phyloP scores from a whole-genome alignment of 2,797 vertebrate species.

The Scarus forsteni region DNA sequence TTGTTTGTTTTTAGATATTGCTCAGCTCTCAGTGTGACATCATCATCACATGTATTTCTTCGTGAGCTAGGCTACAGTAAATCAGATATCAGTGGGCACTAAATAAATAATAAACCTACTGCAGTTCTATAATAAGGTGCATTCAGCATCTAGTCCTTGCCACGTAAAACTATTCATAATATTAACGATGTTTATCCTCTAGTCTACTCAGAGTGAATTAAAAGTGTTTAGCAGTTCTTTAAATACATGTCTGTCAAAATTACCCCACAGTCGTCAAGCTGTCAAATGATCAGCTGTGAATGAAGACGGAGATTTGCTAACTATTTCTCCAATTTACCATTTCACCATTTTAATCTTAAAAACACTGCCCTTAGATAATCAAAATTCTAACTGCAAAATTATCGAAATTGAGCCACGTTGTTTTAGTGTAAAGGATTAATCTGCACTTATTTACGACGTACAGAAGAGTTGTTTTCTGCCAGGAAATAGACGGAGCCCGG shows the following conservation, averaged over 20 bases:
- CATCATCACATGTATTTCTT: too few relatives aligned
- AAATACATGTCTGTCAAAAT: background rate
- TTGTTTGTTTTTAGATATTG: too few relatives aligned
- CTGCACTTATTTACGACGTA: background rate
- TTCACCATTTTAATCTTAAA: background rate
- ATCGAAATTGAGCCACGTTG: rapidly evolving
- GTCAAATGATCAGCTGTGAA: slow-evolving; percentile 38
- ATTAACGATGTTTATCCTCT: background rate
- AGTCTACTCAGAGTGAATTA: background rate
- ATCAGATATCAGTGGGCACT: background rate
- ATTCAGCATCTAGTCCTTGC: background rate
- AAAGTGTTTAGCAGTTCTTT: background rate
- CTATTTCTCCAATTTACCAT: background rate
- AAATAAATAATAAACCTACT: background rate
- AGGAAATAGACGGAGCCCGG: slow-evolving; percentile 34
- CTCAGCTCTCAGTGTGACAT: background rate
- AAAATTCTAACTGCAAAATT: rapidly evolving
- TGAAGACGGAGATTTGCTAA: background rate
- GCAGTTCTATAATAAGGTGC: background rate
- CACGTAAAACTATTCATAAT: background rate
- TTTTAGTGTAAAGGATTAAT: background rate
- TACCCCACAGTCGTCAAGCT: background rate
- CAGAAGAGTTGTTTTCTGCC: background rate
- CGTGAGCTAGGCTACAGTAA: background rate
- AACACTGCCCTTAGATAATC: rapidly evolving